Base-by-base conservation (phyloP, 1,140 invertebrate species). In the Diabrotica virgifera region DNA sequence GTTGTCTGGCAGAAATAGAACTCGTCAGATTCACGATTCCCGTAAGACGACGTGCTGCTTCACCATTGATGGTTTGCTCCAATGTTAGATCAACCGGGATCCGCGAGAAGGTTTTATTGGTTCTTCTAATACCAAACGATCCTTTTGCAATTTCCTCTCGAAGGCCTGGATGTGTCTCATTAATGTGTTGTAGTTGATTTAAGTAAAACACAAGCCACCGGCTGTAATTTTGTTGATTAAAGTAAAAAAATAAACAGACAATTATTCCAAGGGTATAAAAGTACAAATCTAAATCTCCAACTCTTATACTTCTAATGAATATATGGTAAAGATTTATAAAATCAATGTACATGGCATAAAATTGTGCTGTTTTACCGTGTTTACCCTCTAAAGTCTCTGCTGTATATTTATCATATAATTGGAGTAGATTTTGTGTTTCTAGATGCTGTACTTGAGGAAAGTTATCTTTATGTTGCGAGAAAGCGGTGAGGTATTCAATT, bases 21-120 rank as follows among this genome's bases (percentile, higher is more conserved):
- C 58, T 70, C 12, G 58, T 72, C 8, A 70, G 55, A 59, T 68
- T 57, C 12, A 57, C 14, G 13, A 71, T 70, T 38, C 68, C 62
- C 4, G 62, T 70, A 12, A 67, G 59, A 50, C 60, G 56, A 63
- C 46, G 52, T 11, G 69, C 70, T 12, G 69, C 63, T 53, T 72
- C 66, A 36, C 54, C 70, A 66, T 72, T 72, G 11, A 69, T 64
- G 8, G 70, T 70, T 52, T 69, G 60, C 52, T 76, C 74, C 2
- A 76, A 37, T 6, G 63, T 66, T 37, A 75, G 61, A 63, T 77
- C 74, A 12, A 75, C 69, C 11, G 72, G 72, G 36, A 69, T 65
- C 62, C 64, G 58, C 6, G 74, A 75, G 38, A 75, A 74, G 40
- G 69, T 53, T 58, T 73, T 74, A 9, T 53, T 52, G 11, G 70